Base-by-base conservation (phyloP, 2,113 vertebrate genomes). In the Nicator chloris region DNA sequence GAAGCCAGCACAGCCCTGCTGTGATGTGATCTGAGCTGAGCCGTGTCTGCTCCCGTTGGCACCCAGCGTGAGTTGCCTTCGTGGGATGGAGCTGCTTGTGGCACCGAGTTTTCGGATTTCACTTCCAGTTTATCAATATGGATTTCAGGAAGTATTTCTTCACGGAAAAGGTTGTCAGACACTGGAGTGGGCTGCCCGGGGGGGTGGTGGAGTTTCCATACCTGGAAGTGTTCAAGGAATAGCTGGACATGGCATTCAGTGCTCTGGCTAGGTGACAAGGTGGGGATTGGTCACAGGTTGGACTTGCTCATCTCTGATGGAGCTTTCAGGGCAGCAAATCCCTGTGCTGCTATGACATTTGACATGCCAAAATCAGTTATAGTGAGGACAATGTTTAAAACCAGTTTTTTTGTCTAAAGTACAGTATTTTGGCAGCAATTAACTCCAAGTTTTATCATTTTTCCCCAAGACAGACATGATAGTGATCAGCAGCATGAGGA, bases 71-170 rank as follows among this genome's bases (percentile, higher is more conserved):
- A 47, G 73, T 71, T 5, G 13, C 12, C 49, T 50, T 80, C 86
- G 65, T 33, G 53, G 40, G 64, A 6, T 70, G 71, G 60, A 89
- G 64, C 63, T 31, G 54, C 70, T 73, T 18, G 45, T 95, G 92
- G 86, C 73, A 85, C 57, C 79, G 88, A 85, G 64, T 17, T 83
- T 78, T 78, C 6, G 5, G 51, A 26, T 81, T 93, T 92, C 78
- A n/a, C 45, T 91, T 71, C 0, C 6, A 49, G 70, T 91, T 92
- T 66, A 66, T 89, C 69, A 33, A 0, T 35, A 35, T 31, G 35
- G 42, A 49, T 56, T 71, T 42, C 31, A 49, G 26, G 50, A 72
- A 19, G 50, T 27, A 13, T 49, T 88, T 71, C 16, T 53, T 75
- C 39, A 18, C 0, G 0, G 53, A 30, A 60, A 1, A 39, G 28